Evolutionary conservation across 2,888 invertebrate genomes (phyloP).

Genomic region (Doris montereyensis): DNA sequence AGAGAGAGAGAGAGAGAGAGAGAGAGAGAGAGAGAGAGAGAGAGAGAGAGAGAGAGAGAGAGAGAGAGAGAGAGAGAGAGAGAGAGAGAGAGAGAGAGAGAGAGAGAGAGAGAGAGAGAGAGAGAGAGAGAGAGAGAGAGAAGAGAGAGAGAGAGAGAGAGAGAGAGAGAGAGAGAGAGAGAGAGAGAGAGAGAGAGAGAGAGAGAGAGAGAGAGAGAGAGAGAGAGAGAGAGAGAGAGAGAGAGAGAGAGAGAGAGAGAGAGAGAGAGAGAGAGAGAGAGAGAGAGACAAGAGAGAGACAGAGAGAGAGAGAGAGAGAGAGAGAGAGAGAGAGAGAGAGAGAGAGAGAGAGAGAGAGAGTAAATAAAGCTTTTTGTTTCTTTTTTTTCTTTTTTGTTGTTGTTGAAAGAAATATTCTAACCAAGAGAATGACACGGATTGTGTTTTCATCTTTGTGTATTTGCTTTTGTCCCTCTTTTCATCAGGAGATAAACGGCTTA

Average conservation of each 20-base stretch:
- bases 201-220: neutral
- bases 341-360: neutral
- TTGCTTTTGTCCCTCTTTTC: no score
- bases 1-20: no score
- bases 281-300: neutral
- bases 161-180: neutral
- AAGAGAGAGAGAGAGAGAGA: neutral
- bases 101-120: slow-evolving; percentile 19
- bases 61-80: slow-evolving; percentile 3
- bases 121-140: neutral
- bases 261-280: neutral
- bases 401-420: no score
- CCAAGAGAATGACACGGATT: no score
- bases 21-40: neutral
- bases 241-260: slow-evolving; percentile 33
- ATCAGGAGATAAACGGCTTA: no score
- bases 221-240: slow-evolving; percentile 8
- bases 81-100: slow-evolving; percentile 28
- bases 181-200: neutral
- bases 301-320: neutral
- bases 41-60: neutral
- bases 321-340: neutral
- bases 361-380: no score
- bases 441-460: no score
- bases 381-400: no score